phyloP scores from a whole-genome alignment of 2,113 vertebrate genomes.

The Pontoporia blainvillei region DNA sequence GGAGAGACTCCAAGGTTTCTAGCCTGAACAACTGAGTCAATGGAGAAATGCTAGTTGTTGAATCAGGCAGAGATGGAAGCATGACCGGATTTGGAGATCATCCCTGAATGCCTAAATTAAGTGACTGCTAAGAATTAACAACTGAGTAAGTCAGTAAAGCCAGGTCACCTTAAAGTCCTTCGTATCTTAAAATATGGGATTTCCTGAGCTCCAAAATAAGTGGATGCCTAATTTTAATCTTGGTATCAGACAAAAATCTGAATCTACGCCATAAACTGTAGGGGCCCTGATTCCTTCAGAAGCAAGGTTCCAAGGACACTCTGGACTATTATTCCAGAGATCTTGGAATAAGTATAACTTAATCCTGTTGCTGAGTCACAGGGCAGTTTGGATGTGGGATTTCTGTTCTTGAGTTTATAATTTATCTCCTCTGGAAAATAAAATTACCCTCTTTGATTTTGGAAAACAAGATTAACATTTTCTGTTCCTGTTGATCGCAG shows the following conservation, averaged over 20 bases:
- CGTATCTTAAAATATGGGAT: neutral
- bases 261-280: neutral
- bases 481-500: neutral
- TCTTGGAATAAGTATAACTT: neutral
- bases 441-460: neutral
- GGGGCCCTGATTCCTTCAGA: neutral
- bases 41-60: neutral
- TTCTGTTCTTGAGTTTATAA: conserved; percentile 1
- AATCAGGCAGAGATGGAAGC: neutral
- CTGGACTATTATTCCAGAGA: neutral
- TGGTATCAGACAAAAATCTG: neutral
- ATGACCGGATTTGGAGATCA: neutral
- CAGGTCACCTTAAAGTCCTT: neutral
- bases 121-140: neutral
- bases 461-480: neutral
- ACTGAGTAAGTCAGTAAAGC: neutral
- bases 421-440: neutral
- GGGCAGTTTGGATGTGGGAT: neutral
- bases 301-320: neutral
- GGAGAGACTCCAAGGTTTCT: neutral
- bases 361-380: neutral
- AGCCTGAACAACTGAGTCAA: neutral
- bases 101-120: neutral
- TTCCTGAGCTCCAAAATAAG: neutral
- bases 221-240: neutral